Conservation (phyloP, 2,888 invertebrate genomes). For the Trichogramma evanescens region DNA sequence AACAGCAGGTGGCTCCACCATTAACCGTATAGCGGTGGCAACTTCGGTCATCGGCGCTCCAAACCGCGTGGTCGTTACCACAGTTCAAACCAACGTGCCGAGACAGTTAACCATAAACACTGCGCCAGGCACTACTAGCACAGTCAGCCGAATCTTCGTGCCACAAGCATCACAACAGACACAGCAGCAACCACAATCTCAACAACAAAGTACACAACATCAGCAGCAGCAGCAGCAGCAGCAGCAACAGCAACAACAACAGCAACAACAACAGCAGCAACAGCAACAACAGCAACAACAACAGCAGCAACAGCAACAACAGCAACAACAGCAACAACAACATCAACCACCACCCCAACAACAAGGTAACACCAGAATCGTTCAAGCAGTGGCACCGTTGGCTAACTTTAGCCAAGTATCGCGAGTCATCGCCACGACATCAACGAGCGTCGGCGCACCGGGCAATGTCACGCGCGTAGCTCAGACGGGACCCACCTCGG, state of each 20-base stretch:
- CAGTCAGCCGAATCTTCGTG: conserved; percentile 42
- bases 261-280: conserved; percentile 34
- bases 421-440: conserved; percentile 40
- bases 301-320: conserved; percentile 3
- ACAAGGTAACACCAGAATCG: conserved; percentile 36
- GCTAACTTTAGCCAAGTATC: conserved; percentile 39
- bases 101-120: conserved; percentile 39
- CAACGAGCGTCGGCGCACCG: conserved; percentile 36
- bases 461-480: conserved; percentile 28
- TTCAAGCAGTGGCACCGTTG: conserved; percentile 41
- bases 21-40: conserved; percentile 41
- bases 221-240: too few relatives aligned
- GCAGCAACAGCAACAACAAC: conserved; percentile 14
- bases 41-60: conserved; percentile 39
- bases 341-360: conserved; percentile 25
- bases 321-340: conserved; percentile 33
- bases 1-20: conserved; percentile 33
- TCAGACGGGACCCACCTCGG: conserved; percentile 37
- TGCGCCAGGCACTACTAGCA: conserved; percentile 31
- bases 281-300: conserved; percentile 28
- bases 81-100: conserved; percentile 38
- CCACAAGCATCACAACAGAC: conserved; percentile 30
- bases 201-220: not conserved
- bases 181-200: conserved; percentile 16
- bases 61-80: conserved; percentile 38